Conservation (phyloP, 2,888 invertebrate genomes). For the Bruchidius siliquastri region DNA sequence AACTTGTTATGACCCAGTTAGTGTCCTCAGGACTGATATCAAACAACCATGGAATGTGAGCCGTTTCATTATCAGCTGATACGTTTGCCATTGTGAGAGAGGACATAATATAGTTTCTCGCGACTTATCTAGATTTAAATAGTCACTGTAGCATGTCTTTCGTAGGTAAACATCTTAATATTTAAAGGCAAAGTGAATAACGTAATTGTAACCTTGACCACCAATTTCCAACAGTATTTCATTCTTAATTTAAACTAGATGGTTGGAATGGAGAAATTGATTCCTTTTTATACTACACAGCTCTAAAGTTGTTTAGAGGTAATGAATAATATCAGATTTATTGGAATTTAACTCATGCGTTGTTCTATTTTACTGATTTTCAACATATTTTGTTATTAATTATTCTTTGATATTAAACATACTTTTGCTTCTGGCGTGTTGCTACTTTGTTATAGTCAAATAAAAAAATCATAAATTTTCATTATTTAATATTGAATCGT, state of each 20-base stretch:
- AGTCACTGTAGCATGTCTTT: slow-evolving; percentile 1
- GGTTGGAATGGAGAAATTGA: neutral
- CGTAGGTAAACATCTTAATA: slow-evolving; percentile 9
- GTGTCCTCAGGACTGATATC: slow-evolving; percentile 73
- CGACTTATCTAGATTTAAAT: neutral
- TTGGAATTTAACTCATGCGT: no score
- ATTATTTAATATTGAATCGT: no score
- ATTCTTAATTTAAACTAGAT: neutral
- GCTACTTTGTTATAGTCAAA: no score
- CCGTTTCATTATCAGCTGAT: neutral
- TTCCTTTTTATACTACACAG: no score
- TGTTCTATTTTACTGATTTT: no score
- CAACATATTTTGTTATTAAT: no score
- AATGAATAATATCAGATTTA: no score
- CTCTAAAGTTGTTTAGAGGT: no score
- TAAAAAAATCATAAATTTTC: no score
- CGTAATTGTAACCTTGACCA: neutral
- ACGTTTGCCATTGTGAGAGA: neutral
- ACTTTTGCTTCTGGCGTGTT: no score
- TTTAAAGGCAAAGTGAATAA: slow-evolving; percentile 1
- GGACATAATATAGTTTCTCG: neutral
- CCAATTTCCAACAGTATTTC: neutral
- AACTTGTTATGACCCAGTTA: slow-evolving; percentile 83
- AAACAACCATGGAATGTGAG: slow-evolving; percentile 43
- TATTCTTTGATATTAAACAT: no score